Conservation (phyloP, 2,888 invertebrate genomes). For the Ceriagrion tenellum region DNA sequence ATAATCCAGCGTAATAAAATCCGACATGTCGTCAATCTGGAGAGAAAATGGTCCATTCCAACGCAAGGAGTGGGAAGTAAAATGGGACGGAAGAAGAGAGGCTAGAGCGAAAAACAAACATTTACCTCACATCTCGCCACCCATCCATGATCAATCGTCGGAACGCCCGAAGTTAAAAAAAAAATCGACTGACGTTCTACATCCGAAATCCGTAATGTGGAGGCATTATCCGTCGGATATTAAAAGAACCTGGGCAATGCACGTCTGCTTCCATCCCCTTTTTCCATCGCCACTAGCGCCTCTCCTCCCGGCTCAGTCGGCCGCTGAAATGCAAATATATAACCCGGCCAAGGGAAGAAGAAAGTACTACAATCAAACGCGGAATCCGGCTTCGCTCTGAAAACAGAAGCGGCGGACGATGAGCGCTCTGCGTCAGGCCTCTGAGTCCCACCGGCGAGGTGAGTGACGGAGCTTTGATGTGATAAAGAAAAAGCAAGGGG, state of each 20-base stretch:
- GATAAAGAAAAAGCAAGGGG: background rate
- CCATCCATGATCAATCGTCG: background rate
- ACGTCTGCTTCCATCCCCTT: background rate
- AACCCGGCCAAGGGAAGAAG: background rate
- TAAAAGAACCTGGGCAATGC: background rate
- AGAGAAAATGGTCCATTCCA: too few species aligned
- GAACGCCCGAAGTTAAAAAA: background rate
- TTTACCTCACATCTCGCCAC: too few species aligned
- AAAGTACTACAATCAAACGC: background rate
- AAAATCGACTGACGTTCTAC: background rate
- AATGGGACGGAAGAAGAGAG: too few species aligned
- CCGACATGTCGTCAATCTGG: too few species aligned
- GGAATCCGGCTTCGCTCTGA: background rate
- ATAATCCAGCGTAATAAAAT: too few species aligned
- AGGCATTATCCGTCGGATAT: background rate
- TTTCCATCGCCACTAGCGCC: background rate
- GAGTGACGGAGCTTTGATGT: background rate
- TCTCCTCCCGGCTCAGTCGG: background rate
- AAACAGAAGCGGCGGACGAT: background rate
- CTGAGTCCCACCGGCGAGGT: background rate
- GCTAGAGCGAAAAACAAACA: too few species aligned
- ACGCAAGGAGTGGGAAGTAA: too few species aligned
- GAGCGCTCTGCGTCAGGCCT: background rate
- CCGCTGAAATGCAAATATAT: background rate
- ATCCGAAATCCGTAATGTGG: background rate